Percentiles rank a stretch among this genome's conserved stretches.
phyloP scores from a whole-genome alignment of 2,113 vertebrate species.

The Gadus macrocephalus region DNA sequence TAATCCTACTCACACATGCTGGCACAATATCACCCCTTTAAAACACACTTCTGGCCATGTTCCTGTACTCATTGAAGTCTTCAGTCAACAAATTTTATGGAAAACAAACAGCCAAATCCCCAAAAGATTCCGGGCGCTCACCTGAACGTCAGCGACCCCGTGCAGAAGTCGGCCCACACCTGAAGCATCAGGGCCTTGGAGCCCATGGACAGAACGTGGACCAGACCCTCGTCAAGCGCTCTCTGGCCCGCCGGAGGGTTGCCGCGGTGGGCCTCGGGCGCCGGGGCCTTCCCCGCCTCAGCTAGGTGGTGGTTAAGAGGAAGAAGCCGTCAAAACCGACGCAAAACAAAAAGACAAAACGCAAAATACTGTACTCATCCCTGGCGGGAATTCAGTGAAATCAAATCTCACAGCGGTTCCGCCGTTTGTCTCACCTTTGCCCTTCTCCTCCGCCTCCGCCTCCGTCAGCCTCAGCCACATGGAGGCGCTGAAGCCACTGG shows the following conservation, averaged over 20 bases:
- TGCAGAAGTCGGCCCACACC: conserved; percentile 87
- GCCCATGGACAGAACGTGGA: conserved; percentile 91
- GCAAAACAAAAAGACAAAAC: no score
- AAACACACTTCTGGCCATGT: neutral
- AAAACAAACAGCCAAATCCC: no score
- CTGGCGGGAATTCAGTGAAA: neutral
- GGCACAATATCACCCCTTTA: neutral
- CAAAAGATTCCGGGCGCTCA: conserved; percentile 49
- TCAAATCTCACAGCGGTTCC: no score
- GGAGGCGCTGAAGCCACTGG: conserved; percentile 89
- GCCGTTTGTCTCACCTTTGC: conserved; percentile 64
- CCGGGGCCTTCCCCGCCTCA: conserved; percentile 69
- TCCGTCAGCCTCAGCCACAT: conserved; percentile 81
- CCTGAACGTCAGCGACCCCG: conserved; percentile 86
- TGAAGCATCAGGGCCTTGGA: conserved; percentile 96
- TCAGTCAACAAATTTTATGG: no score
- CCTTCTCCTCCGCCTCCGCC: conserved; percentile 51
- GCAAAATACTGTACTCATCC: neutral
- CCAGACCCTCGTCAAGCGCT: conserved; percentile 76
- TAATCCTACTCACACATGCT: no score
- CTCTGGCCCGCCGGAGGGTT: conserved; percentile 63
- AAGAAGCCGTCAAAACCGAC: conserved; percentile 8
- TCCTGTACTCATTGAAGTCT: no score
- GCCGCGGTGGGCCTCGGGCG: conserved; percentile 56
- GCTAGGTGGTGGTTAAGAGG: conserved; percentile 41